A percentile compares a stretch with the other conserved stretches of the same genome.
These are phyloP conservation scores for Tupiocoris notatus DNA, from an alignment of 2,888 invertebrate species.

Conservation along the genomic window DNA sequence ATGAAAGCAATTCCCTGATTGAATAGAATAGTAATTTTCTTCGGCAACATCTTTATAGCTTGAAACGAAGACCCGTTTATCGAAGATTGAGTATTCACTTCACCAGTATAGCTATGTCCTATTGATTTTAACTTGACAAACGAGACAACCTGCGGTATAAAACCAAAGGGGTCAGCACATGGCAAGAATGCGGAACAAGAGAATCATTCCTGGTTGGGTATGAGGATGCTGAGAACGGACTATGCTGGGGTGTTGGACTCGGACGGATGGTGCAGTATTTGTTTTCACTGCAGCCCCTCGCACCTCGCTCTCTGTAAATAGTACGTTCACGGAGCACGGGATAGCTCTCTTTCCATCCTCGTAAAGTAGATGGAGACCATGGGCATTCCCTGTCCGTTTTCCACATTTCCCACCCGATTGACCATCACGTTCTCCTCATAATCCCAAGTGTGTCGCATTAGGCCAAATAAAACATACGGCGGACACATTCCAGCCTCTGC, in stretches of 20 bases:
- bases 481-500: not conserved
- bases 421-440: constrained; percentile 10
- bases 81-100: too few species aligned
- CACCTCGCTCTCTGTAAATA: not conserved
- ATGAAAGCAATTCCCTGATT: too few species aligned
- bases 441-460: constrained; percentile 39
- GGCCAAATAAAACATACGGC: not conserved
- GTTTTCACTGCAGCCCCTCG: constrained; percentile 1
- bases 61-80: too few species aligned
- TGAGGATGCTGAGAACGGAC: not conserved
- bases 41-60: too few species aligned
- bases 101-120: not conserved
- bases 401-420: not conserved
- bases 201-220: not conserved
- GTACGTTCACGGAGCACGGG: not conserved
- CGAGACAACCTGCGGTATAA: not conserved
- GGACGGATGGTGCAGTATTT: not conserved
- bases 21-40: too few species aligned
- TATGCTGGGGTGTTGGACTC: not conserved
- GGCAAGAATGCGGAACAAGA: not conserved
- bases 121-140: not conserved
- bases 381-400: not conserved
- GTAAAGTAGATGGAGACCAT: not conserved
- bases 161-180: not conserved
- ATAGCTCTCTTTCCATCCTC: not conserved